Base-by-base conservation (phyloP, 2,113 vertebrate species). In the Zosterops borbonicus region DNA sequence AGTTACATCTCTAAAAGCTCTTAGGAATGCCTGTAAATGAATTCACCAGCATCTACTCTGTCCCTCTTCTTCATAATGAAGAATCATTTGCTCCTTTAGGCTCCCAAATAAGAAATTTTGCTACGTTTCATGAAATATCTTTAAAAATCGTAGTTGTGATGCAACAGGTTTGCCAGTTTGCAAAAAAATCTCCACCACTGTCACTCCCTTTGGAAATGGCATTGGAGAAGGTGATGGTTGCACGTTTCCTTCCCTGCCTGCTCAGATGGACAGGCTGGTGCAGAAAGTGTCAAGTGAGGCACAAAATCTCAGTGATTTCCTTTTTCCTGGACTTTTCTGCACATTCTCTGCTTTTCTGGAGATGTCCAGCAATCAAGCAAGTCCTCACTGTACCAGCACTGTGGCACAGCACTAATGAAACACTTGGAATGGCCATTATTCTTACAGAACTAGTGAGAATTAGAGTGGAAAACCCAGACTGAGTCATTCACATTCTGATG, bases 301-400 rank as follows among this genome's bases (percentile, higher is more conserved):
- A 70, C 3, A 8, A 62, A 39, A 0, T 0, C 33, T 46, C 0
- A 1, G 1, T 8, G 2, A 28, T 55, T 76, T 41, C 33, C 39
- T 10, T 24, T 59, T 44, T 11, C 28, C 1, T 25, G 27, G 31
- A 5, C 17, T 60, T 44, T 33, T 28, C 27, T 79, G 47, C 23
- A 44, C 0, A 0, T 15, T 20, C 12, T 65, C 23, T 59, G 23
- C 21, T 74, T 50, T 79, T 47, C 47, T 52, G 60, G 50, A 76
- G 52, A 23, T 17, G 20, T 11, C 58, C 8, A 18, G 27, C 21
- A 49, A n/a, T 7, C 12, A 78, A 17, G 16, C 7, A 71, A 84
- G 19, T 3, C 5, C 20, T 71, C 35, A 9, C 14, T 65, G 20
- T 9, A 33, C 18, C 50, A 83, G 49, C 15, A 73, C 35, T 41